Base-by-base conservation (phyloP, 2,888 invertebrate species). In the Scaeva pyrastri region DNA sequence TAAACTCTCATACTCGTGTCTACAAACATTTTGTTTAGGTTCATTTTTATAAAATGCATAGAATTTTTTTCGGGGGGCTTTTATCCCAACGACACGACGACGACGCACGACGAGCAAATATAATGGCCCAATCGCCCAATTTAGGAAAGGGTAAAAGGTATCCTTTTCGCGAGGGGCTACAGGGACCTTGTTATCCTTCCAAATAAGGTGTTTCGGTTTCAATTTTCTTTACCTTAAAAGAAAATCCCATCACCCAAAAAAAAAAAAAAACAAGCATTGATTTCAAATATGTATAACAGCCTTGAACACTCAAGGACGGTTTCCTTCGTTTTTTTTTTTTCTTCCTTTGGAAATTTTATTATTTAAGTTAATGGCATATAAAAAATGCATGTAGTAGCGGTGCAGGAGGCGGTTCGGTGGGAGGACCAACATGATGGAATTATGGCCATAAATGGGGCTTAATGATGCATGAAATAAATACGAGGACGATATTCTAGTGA, bases 391-490 rank as follows among this genome's bases (percentile, higher is more conserved):
- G 50, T 2, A 1, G 19, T 36, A 31, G 45, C 26, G 36, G 55
- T 5, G n/a, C 14, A 3, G 43, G 26, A 3, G 16, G 4, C 12
- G 10, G 45, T 52, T n/a, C n/a, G 19, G 43, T 48, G 55, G 41
- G 52, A 12, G 56, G 14, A 10, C 14, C 19, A 45, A 60, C 58
- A 60, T 50, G 55, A 60, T 60, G 60, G 41, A 19, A 41, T 36
- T 48, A 68, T 11, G 45, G 36, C 43, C 56, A 36, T 16, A 70
- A 71, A 74, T 58, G 39, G 48, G 36, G 52, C 70, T 16, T 36
- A 86, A 86, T 81, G 86, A 74, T 52, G 62, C 55, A 62, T 81
- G 81, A 81, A 74, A 86, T 74, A 74, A 81, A 74, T 74, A 56
- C 64, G 58, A 55, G 6, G 14, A 62, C 7, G 50, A 45, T 55